Percentiles rank a stretch among this genome's conserved stretches.
Evolutionary conservation across 2,797 vertebrate genomes (phyloP).

Genomic region (Lerista edwardsae): DNA sequence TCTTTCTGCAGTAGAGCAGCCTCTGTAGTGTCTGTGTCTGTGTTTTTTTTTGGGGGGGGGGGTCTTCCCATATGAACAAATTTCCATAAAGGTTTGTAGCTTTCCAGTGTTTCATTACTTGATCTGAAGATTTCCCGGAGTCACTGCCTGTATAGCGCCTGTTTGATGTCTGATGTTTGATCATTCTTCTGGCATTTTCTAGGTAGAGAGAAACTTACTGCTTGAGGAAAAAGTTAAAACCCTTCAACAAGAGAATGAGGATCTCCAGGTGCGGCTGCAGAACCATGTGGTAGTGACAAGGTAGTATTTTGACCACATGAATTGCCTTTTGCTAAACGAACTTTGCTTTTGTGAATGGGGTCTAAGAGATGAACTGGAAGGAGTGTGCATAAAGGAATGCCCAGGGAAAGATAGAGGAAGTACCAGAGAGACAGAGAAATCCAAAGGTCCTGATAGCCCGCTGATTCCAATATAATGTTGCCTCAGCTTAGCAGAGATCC

Average conservation of each 20-base stretch:
- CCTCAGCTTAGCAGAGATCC: too few species aligned
- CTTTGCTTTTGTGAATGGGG: neutral
- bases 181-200: slow-evolving; percentile 5
- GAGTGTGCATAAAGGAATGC: neutral
- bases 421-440: neutral
- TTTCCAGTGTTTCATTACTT: neutral
- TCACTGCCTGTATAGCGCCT: neutral
- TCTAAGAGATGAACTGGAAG: neutral
- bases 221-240: slow-evolving; percentile 86
- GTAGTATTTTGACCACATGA: slow-evolving; percentile 42
- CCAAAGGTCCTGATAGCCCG: too few species aligned
- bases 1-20: neutral
- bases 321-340: neutral
- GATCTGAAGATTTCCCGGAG: neutral
- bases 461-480: too few species aligned
- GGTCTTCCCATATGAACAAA: neutral
- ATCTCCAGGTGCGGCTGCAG: slow-evolving; percentile 82
- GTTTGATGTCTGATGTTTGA: neutral
- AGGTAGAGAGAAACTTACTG: slow-evolving; percentile 86
- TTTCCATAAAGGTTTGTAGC: neutral
- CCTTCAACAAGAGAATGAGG: slow-evolving; percentile 90
- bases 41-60: neutral
- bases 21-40: too few species aligned
- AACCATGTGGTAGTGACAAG: slow-evolving; percentile 80
- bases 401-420: neutral